A percentile compares a stretch with the other conserved stretches of the same genome.
Evolutionary conservation across 2,113 vertebrate genomes (phyloP).

Genomic region (Dendropsophus ebraccatus): DNA sequence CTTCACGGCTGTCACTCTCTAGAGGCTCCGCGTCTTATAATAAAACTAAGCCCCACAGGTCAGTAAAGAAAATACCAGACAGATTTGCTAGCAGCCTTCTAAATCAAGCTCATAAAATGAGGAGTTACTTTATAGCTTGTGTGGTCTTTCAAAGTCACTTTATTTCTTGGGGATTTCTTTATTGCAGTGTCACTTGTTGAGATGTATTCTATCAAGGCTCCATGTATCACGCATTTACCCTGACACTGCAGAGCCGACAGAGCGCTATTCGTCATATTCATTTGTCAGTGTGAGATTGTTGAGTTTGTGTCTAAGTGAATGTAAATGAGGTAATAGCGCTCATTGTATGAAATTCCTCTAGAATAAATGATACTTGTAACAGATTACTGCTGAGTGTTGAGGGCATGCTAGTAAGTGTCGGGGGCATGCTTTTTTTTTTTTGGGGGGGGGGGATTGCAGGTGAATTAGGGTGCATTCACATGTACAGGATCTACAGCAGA

Average conservation of each 20-base stretch:
- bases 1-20: background rate
- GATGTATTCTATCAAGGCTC: constrained; percentile 10
- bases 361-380: no score
- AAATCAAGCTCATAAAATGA: constrained; percentile 17
- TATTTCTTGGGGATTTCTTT: constrained; percentile 41
- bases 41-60: constrained; percentile 12
- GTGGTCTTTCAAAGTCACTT: constrained; percentile 19
- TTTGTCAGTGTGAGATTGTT: background rate
- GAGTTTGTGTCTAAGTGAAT: background rate
- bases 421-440: no score
- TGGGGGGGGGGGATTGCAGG: no score
- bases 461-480: no score
- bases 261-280: background rate
- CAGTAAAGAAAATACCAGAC: background rate
- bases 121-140: constrained; percentile 15
- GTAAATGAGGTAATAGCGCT: background rate
- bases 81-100: constrained; percentile 14
- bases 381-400: no score
- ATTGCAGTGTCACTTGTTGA: constrained; percentile 18
- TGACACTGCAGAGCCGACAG: background rate
- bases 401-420: no score
- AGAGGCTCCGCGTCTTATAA: background rate
- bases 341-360: background rate
- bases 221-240: background rate
- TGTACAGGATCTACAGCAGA: no score